Evolutionary conservation across 2,797 vertebrate species (phyloP).

Genomic region (Gadopsis marmoratus): DNA sequence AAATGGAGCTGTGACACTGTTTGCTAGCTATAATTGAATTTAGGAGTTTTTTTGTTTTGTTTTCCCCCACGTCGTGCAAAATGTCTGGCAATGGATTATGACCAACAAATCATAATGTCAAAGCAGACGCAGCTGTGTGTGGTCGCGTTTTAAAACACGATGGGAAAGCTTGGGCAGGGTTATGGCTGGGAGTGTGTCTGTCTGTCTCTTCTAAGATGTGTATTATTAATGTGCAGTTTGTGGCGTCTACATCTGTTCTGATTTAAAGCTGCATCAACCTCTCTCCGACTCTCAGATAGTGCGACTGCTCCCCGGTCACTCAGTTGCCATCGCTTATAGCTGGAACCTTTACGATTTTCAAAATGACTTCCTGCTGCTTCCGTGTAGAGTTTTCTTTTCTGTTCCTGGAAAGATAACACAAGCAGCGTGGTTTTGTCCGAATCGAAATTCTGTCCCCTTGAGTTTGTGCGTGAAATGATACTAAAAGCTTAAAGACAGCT

Average conservation of each 20-base stretch:
- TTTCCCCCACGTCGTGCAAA: not conserved
- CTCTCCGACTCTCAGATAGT: not conserved
- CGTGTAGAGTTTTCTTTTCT: not conserved
- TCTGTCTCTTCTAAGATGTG: not conserved
- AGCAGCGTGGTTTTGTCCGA: not conserved
- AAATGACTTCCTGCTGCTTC: conserved; percentile 13
- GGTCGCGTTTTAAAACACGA: conserved; percentile 6
- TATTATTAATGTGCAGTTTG: conserved; percentile 30
- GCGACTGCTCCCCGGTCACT: not conserved
- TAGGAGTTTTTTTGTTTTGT: not conserved
- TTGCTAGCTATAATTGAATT: not conserved
- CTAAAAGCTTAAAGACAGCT: conserved; percentile 2
- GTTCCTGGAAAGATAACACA: not conserved
- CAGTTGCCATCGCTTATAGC: not conserved
- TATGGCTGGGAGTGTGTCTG: not conserved
- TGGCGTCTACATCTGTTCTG: conserved; percentile 5
- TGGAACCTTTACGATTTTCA: not conserved
- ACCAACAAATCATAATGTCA: conserved; percentile 3
- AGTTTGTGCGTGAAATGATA: conserved; percentile 29
- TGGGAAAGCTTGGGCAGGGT: not conserved
- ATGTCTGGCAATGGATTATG: not conserved
- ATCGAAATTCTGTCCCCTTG: not conserved
- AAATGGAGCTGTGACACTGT: not conserved
- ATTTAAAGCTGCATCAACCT: conserved; percentile 18
- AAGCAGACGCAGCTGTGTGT: conserved; percentile 21